Evolutionary conservation across 2,797 vertebrate species (phyloP).

Genomic region (Benthosema pterotum): DNA sequence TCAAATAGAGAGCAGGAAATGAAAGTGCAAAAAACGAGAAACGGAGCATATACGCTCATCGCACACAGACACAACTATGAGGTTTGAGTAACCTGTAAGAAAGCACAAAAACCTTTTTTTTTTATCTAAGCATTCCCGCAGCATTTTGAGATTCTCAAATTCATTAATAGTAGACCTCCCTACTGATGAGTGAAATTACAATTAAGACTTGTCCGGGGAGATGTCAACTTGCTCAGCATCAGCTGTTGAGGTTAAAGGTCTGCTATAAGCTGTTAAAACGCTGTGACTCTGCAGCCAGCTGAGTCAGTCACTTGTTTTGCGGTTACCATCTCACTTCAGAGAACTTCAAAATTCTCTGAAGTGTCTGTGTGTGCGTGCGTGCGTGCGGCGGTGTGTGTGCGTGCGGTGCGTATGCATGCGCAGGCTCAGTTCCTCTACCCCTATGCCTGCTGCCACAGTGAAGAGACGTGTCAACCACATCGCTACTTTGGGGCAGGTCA

Average conservation of each 20-base stretch:
- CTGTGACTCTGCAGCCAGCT: too few relatives aligned
- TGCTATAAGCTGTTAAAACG: too few relatives aligned
- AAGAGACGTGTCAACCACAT: background rate
- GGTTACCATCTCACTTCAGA: too few relatives aligned
- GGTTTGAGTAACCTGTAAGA: too few relatives aligned
- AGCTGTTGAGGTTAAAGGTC: background rate
- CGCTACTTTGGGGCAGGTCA: too few relatives aligned
- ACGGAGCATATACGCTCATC: background rate
- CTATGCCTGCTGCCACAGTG: background rate
- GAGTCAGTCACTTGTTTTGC: too few relatives aligned
- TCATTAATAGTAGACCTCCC: too few relatives aligned
- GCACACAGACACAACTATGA: background rate
- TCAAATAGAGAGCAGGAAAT: conserved; percentile 41
- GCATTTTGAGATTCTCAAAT: too few relatives aligned
- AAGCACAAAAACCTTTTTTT: too few relatives aligned
- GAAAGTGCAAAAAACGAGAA: conserved; percentile 38
- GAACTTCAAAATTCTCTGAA: background rate
- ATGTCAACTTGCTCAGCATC: background rate
- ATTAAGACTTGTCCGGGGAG: too few relatives aligned
- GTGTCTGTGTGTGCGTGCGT: background rate
- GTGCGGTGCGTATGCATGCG: background rate
- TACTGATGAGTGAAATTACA: too few relatives aligned
- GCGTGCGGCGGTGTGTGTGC: background rate
- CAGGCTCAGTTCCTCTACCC: background rate
- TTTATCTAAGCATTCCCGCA: too few relatives aligned